These are phyloP conservation scores for Sebastes goodei DNA, from an alignment of 2,797 vertebrate genomes.

Conservation along the genomic window DNA sequence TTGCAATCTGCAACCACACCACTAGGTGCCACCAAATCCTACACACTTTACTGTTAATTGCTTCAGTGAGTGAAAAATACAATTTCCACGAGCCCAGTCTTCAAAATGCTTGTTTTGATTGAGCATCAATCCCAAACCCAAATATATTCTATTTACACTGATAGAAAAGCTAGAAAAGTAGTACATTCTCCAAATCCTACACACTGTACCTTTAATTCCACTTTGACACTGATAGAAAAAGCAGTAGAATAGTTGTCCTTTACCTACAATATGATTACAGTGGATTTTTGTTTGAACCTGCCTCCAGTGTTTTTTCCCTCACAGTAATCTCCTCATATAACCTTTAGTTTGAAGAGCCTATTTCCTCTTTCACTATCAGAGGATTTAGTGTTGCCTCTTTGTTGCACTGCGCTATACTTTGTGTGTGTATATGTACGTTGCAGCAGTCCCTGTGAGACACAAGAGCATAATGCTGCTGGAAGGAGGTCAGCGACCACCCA, in stretches of 20 bases:
- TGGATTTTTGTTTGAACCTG: neutral
- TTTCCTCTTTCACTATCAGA: constrained; percentile 12
- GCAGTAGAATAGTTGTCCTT: neutral
- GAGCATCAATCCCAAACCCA: too few species aligned
- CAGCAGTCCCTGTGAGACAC: constrained; percentile 28
- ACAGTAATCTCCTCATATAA: constrained; percentile 16
- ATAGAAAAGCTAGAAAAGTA: too few species aligned
- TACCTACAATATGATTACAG: neutral
- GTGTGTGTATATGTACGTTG: constrained; percentile 10
- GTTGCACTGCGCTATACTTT: constrained; percentile 3
- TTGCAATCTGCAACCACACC: neutral
- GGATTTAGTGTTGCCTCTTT: constrained; percentile 36
- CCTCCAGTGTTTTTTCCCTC: neutral
- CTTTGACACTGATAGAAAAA: neutral
- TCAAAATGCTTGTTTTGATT: too few species aligned
- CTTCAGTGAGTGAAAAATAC: too few species aligned
- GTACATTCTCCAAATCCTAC: too few species aligned
- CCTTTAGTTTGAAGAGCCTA: neutral
- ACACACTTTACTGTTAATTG: too few species aligned
- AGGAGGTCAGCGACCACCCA: constrained; percentile 76
- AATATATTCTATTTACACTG: too few species aligned
- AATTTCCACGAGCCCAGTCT: too few species aligned
- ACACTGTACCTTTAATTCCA: too few species aligned
- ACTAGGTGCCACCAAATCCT: too few species aligned
- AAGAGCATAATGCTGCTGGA: constrained; percentile 63